Evolutionary conservation across 2,888 invertebrate genomes (phyloP).

Genomic region (Drosophila prostipennis): DNA sequence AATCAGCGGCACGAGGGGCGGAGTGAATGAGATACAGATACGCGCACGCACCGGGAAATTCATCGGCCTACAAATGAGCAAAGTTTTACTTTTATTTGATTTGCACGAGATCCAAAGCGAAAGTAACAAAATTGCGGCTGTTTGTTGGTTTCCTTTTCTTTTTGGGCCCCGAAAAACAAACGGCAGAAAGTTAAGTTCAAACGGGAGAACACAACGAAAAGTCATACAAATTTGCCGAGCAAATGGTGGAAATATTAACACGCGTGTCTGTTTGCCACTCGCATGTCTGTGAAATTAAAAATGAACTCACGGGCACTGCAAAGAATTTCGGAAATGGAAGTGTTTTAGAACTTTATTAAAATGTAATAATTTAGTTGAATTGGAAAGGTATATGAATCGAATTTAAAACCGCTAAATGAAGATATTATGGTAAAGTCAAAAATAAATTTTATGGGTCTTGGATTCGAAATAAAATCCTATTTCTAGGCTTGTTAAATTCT

Average conservation of each 20-base stretch:
- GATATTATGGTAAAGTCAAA: too few species aligned
- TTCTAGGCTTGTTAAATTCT: too few species aligned
- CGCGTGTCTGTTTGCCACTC: slow-evolving; percentile 51
- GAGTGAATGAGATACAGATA: slow-evolving; percentile 46
- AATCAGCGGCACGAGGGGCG: slow-evolving; percentile 4
- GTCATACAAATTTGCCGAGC: slow-evolving; percentile 50
- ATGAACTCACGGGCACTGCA: slow-evolving; percentile 55
- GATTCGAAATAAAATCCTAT: too few species aligned
- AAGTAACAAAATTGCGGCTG: slow-evolving; percentile 20
- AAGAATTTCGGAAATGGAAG: neutral
- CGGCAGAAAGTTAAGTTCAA: slow-evolving; percentile 56
- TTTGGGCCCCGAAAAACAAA: slow-evolving; percentile 36
- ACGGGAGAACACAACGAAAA: slow-evolving; percentile 49
- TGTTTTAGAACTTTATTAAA: neutral
- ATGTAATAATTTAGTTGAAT: too few species aligned
- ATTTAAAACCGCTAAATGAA: too few species aligned
- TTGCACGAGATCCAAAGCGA: slow-evolving; percentile 37
- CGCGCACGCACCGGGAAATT: slow-evolving; percentile 30
- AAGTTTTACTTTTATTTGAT: slow-evolving; percentile 71
- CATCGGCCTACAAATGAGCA: slow-evolving; percentile 67
- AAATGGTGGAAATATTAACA: slow-evolving; percentile 69
- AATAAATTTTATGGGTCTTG: too few species aligned
- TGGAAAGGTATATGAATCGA: too few species aligned
- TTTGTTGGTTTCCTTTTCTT: slow-evolving; percentile 8
- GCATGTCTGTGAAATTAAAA: slow-evolving; percentile 62